These are phyloP conservation scores for Halocynthia aurantium DNA, from an alignment of 23 tunicate species.

Conservation along the genomic window DNA sequence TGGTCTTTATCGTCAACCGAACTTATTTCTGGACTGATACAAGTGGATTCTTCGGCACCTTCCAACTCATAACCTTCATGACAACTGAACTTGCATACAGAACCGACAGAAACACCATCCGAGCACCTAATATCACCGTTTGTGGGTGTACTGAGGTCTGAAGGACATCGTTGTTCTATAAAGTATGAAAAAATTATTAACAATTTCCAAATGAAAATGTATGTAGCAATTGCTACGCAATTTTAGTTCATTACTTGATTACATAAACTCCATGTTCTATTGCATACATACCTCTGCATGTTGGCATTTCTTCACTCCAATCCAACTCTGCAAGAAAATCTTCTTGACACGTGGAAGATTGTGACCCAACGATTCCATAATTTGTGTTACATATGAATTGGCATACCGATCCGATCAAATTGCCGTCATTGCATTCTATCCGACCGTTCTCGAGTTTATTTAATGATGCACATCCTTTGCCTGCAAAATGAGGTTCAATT, in stretches of 20 bases:
- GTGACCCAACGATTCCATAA: constrained; percentile 5
- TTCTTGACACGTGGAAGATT: constrained; percentile 4
- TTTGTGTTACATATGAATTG: constrained; percentile 27
- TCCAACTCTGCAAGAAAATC: not conserved
- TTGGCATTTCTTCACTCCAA: constrained; percentile 1
- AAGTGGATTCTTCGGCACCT: constrained; percentile 8
- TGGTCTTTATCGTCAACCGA: too few species aligned
- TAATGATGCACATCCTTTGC: constrained; percentile 12
- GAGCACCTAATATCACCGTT: constrained; percentile 24
- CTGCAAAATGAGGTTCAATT: constrained; percentile 7
- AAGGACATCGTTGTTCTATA: not conserved
- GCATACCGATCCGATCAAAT: constrained; percentile 20
- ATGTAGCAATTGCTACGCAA: too few species aligned
- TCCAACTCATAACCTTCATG: constrained; percentile 23
- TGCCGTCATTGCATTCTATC: constrained; percentile 16
- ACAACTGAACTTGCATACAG: constrained; percentile 28
- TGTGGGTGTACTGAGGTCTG: not conserved
- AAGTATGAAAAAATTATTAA: not conserved
- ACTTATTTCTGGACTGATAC: not conserved
- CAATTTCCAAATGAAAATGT: too few species aligned
- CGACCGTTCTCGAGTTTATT: constrained; percentile 13
- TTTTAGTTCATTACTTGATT: too few species aligned
- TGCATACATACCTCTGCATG: not conserved
- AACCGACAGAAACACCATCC: constrained; percentile 11
- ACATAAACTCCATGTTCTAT: not conserved